Conservation (phyloP, 2,113 vertebrate genomes). For the Anser brachyrhynchus region DNA sequence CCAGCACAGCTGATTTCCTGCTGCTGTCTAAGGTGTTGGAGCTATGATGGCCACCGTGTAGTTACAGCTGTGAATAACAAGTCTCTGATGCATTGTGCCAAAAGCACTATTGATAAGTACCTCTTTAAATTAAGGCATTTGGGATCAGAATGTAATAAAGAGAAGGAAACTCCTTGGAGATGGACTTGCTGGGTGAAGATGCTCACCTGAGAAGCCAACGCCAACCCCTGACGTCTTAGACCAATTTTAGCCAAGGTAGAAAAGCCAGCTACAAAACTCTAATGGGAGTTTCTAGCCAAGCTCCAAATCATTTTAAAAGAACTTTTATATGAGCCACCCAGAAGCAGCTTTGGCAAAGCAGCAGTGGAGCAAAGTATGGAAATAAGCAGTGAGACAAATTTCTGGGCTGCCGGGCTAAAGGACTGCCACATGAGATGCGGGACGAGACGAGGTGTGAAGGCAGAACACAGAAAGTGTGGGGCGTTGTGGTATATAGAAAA, state of each 20-base stretch:
- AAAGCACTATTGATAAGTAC: not conserved
- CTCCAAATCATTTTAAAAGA: not conserved
- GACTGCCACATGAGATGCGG: constrained; percentile 29
- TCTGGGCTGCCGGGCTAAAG: constrained; percentile 42
- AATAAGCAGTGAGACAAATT: constrained; percentile 34
- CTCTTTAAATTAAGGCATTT: not conserved
- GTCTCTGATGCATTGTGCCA: not conserved
- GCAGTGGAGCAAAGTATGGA: not conserved
- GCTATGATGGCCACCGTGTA: accelerated
- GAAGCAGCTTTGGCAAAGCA: constrained; percentile 1
- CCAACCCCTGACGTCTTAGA: not conserved
- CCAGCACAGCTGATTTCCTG: not conserved
- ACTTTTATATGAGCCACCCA: not conserved
- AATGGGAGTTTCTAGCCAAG: not conserved
- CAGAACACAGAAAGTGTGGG: constrained; percentile 44
- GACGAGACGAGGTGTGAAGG: constrained; percentile 48
- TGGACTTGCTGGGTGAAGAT: not conserved
- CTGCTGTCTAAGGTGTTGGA: not conserved
- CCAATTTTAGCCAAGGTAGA: not conserved
- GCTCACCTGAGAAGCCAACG: not conserved
- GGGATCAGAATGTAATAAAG: not conserved
- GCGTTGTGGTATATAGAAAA: not conserved
- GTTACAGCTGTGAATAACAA: not conserved
- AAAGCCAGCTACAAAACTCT: not conserved
- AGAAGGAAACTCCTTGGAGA: not conserved